Evolutionary conservation across 2,113 vertebrate species (phyloP), one percentile per base, ranked within the genome.

Genomic region (Artemisiospiza belli): DNA sequence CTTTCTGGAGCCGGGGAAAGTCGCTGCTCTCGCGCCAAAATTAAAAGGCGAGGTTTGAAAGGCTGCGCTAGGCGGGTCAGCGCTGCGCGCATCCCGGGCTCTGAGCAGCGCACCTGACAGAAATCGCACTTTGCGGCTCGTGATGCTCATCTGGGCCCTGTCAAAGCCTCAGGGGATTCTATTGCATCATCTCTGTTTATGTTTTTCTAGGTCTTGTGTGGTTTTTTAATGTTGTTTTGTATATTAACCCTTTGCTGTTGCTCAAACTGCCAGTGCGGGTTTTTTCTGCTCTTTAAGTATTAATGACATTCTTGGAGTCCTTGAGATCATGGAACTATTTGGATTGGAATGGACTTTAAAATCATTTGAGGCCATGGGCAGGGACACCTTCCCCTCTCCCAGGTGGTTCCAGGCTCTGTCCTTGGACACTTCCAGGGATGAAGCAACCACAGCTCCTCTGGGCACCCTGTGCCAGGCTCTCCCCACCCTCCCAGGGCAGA

Each of bases 21-120:
- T 6, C 16, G 54, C 49, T 25, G 86, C 64, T 81, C 22, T 75
- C 61, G 95, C 94, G 94, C 57, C 94, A 91, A 92, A 90, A 89
- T 87, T 13, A 55, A 91, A 88, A 68, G 83, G 39, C 22, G 11
- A 27, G 80, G 51, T 88, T 80, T 87, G 30, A 77, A 91, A 11
- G 2, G 55, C 72, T 30, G 49, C 11, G 2, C 20, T 37, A 24
- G 79, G 7, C 11, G 37, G 66, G 35, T 52, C 70, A 4, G 4
- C 14, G 13, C 59, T 39, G 24, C 23, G 57, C 3, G 77, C 61
- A 25, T 30, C 76, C 20, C 78, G 12, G 4, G 52, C 62, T 67
- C 41, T 15, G 8, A 31, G 37, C 43, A 1, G 10, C 4, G 75
- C 67, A 5, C 47, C 47, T 55, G 51, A 31, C 14, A 15, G 2